Conservation (phyloP, 2,113 vertebrate species). For the Epinephelus lanceolatus region DNA sequence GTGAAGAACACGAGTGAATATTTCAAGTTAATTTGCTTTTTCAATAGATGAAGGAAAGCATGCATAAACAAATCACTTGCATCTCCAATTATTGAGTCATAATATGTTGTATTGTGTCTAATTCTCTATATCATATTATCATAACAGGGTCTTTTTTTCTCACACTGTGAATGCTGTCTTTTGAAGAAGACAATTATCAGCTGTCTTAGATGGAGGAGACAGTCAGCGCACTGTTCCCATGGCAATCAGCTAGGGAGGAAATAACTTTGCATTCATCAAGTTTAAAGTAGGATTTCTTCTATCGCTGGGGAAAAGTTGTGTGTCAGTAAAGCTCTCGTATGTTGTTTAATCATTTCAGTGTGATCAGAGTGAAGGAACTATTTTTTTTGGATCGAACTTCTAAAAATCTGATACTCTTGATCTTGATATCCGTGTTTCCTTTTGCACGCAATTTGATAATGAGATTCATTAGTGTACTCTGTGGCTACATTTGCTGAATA, state of each 20-base stretch:
- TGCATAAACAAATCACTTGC: not conserved
- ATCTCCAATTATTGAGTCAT: not conserved
- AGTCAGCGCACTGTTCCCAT: conserved; percentile 57
- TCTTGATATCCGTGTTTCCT: not conserved
- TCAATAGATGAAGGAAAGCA: not conserved
- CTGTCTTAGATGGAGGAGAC: conserved; percentile 30
- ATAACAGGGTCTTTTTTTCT: not conserved
- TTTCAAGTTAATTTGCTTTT: conserved; percentile 7
- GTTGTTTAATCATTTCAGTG: conserved; percentile 23
- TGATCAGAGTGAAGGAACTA: not conserved
- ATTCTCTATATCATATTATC: not conserved
- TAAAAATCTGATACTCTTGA: conserved; percentile 1
- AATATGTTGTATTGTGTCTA: not conserved
- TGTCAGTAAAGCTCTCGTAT: conserved; percentile 17
- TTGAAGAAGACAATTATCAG: conserved; percentile 45
- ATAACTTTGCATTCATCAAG: conserved; percentile 61
- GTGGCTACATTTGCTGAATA: not conserved
- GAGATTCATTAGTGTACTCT: not conserved
- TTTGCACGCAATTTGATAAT: not conserved
- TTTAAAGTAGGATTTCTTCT: conserved; percentile 42
- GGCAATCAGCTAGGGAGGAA: conserved; percentile 48
- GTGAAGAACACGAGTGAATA: conserved; percentile 15
- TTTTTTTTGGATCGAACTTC: not conserved
- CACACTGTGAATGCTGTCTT: conserved; percentile 23
- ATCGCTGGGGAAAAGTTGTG: conserved; percentile 4